phyloP scores from a whole-genome alignment of 2,888 invertebrate genomes.

The Acleris literana region DNA sequence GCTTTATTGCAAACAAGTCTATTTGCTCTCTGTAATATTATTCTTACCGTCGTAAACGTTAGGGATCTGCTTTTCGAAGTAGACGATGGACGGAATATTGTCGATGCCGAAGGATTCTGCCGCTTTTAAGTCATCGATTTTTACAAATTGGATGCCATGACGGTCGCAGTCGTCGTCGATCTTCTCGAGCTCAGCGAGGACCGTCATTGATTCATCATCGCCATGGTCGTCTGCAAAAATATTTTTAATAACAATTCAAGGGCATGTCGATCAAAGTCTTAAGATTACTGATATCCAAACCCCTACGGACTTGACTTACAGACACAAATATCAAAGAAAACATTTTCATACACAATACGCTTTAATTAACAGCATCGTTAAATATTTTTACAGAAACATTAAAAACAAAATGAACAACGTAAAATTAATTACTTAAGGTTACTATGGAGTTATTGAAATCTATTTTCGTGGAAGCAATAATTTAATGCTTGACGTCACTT shows the following conservation, averaged over 20 bases:
- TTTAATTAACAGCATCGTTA: background rate
- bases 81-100: constrained; percentile 92
- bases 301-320: no score
- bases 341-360: no score
- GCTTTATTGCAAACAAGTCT: constrained; percentile 32
- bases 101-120: constrained; percentile 94
- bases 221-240: constrained; percentile 91
- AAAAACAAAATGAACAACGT: background rate
- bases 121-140: constrained; percentile 94
- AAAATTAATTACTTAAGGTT: constrained; percentile 23
- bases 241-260: constrained; percentile 10
- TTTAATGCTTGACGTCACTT: constrained; percentile 34
- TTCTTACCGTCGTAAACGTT: constrained; percentile 93
- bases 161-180: constrained; percentile 97
- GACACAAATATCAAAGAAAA: no score
- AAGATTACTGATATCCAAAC: background rate
- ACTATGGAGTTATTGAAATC: constrained; percentile 13
- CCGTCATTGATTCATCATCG: constrained; percentile 93
- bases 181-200: constrained; percentile 93
- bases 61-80: constrained; percentile 96
- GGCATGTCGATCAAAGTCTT: background rate
- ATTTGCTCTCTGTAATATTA: constrained; percentile 37
- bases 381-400: background rate
- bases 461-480: constrained; percentile 23
- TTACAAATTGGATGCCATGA: constrained; percentile 96